Evolutionary conservation across 1,140 invertebrate genomes (phyloP), one percentile per base, ranked within the genome.

Genomic region (Camponotus pennsylvanicus): DNA sequence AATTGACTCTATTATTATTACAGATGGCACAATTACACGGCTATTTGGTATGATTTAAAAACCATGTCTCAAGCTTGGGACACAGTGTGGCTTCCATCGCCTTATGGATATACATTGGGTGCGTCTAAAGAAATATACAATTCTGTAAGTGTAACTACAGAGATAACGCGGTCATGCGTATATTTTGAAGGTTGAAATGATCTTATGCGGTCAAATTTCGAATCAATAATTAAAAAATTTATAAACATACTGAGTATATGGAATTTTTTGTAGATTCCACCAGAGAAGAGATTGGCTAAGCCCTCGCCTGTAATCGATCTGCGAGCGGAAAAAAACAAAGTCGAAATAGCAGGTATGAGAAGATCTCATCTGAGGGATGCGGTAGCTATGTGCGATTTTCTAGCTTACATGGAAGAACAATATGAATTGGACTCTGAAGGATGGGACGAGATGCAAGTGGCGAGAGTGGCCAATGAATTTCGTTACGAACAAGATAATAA

Each of bases 361-460:
- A 96, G 95, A 70, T 98, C 98, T 4, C 98, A 99, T 94, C 93
- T 98, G 11, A 95, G 97, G 76, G 98, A 98, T 92, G 98, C 97
- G 18, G 98, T 98, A 0, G 98, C 98, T 1, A 96, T 99, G 93
- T 98, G 98, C 92, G 98, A 99, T 92, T 98, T 98, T 87, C 96
- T 99, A 67, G 96, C 97, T 52, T 99, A 98, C 95, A 95, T 99
- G 82, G 98, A 99, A 94, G 95, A 97, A 40, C 92, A 95, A 85
- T 93, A 95, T 32, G 88, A 93, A 21, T 75, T 94, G n/a, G 88
- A 91, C 73, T 88, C 92, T 0, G 94, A 96, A 11, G 95, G 95
- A 34, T 97, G 97, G 95, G 96, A 96, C 75, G 98, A 98, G 93
- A 91, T 97, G 86, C 96, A 97, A 88, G 96, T 98, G 6, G 96